A percentile compares a stretch with the other conserved stretches of the same genome.
phyloP scores from a whole-genome alignment of 2,888 invertebrate genomes.

The Rotaria macrura region DNA sequence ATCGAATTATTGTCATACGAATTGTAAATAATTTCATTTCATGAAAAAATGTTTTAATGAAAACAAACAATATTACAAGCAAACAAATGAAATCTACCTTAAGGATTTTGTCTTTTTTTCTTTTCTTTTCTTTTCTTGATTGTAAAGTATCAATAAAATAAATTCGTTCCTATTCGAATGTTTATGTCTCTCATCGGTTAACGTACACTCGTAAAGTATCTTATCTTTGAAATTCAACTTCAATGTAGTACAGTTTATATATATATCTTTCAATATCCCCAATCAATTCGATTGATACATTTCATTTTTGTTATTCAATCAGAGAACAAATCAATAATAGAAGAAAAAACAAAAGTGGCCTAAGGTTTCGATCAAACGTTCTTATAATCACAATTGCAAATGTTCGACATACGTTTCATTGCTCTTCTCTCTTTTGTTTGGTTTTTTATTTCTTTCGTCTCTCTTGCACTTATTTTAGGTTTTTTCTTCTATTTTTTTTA shows the following conservation, averaged over 20 bases:
- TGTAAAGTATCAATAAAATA: not conserved
- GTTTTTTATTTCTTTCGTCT: constrained; percentile 15
- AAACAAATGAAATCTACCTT: no score
- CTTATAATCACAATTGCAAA: not conserved
- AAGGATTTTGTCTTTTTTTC: not conserved
- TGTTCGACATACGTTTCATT: not conserved
- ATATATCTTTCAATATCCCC: not conserved
- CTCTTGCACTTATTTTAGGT: not conserved
- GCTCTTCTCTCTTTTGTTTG: not conserved
- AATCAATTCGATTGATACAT: not conserved
- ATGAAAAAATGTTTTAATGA: no score
- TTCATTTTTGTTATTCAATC: not conserved
- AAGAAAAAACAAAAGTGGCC: not conserved
- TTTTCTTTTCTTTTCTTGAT: no score
- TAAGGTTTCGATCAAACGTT: not conserved
- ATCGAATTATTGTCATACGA: no score
- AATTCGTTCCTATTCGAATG: not conserved
- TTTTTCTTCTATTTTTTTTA: no score
- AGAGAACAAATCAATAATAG: not conserved
- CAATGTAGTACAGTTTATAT: not conserved
- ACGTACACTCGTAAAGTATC: not conserved
- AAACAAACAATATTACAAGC: no score
- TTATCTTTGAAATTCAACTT: not conserved
- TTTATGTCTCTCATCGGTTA: not conserved
- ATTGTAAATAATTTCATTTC: no score